A percentile compares a stretch with the other conserved stretches of the same genome.
phyloP scores from a whole-genome alignment of 2,888 invertebrate species.

The Eledona agricola region DNA sequence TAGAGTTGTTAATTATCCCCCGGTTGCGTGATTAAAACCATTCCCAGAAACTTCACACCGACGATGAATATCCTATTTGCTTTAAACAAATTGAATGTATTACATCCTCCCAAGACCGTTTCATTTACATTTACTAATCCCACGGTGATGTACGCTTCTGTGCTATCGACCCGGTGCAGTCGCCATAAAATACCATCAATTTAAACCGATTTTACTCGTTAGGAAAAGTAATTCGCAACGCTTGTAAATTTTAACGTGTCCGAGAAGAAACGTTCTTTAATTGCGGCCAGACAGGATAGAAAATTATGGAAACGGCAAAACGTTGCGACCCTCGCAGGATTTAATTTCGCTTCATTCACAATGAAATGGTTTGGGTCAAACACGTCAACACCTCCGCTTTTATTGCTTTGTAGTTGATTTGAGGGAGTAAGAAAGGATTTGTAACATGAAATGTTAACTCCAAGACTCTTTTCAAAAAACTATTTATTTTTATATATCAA shows the following conservation, averaged over 20 bases:
- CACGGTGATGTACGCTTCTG: neutral
- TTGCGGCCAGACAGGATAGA: slow-evolving; percentile 1
- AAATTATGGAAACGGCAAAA: too few species aligned
- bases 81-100: slow-evolving; percentile 12
- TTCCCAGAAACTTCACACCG: slow-evolving; percentile 9
- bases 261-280: too few species aligned
- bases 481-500: too few species aligned
- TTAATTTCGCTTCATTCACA: too few species aligned
- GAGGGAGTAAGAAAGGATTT: too few species aligned
- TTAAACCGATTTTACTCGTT: slow-evolving; percentile 1
- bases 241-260: too few species aligned
- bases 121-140: slow-evolving; percentile 6
- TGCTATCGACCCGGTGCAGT: slow-evolving; percentile 11
- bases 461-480: too few species aligned
- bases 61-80: slow-evolving; percentile 5
- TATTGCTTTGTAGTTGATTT: too few species aligned
- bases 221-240: slow-evolving; percentile 4
- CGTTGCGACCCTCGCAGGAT: too few species aligned
- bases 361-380: too few species aligned
- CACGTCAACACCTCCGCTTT: too few species aligned
- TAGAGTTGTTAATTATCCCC: slow-evolving; percentile 17
- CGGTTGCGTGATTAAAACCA: slow-evolving; percentile 7
- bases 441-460: too few species aligned
- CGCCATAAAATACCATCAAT: slow-evolving; percentile 1
- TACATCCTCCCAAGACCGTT: slow-evolving; percentile 7